Evolutionary conservation across 2,113 vertebrate genomes (phyloP), one percentile per base, ranked within the genome.

Genomic region (Tenrec ecaudatus): DNA sequence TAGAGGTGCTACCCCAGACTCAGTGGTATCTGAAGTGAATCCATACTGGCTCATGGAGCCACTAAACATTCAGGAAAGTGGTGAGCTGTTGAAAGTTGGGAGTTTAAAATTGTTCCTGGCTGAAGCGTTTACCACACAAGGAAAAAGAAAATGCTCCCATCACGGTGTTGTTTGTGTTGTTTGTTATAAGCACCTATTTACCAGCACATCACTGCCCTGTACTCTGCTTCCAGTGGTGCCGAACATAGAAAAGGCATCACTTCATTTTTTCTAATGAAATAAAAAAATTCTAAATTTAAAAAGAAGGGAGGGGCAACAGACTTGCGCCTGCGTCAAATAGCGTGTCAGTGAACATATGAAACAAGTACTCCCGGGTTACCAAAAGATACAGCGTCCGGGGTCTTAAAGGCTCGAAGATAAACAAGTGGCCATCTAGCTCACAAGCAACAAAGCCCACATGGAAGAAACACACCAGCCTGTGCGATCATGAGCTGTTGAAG

Each of bases 231-330:
- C n/a, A 29, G 47, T 76, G 38, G 75, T 82, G 58, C 0, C 2
- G 79, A 92, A 83, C 38, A 53, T 76, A 36, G 47, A 69, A 40
- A 3, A 47, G 1, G 7, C 6, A 17, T 17, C 33, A 47, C 31
- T 94, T 88, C 47, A 79, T 38, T 94, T 80, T 80, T 94, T 82
- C 82, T 12, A 58, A 33, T 43, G 62, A 82, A 90, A 82, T 84
- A 40, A 91, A 10, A 83, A 62, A 81, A 78, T 76, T 71, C 76
- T 66, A 85, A 92, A 31, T 73, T 86, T 64, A 71, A 68, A 68
- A 77, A 84, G n/a, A 77, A 16, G 23, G n/a, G 27, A 27, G 36
- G 23, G 12, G 7, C 22, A 66, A 53, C 17, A 82, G 53, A 93
- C 60, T 40, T 64, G 38, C 76, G 66, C 29, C 64, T 2, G 6